Evolutionary conservation across 2,797 vertebrate genomes (phyloP).

Genomic region (Eupleurogrammus muticus): DNA sequence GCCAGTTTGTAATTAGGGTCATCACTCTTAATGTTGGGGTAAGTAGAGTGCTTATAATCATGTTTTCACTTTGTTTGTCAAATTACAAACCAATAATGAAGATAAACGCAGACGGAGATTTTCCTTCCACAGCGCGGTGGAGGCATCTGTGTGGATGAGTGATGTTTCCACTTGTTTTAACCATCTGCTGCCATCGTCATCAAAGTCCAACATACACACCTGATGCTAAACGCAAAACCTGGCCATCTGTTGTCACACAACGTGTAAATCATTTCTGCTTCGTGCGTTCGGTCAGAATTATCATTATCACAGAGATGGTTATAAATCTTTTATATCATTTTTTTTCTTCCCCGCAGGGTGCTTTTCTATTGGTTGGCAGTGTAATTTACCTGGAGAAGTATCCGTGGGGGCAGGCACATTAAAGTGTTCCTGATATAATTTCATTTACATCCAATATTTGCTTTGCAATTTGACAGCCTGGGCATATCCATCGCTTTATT

Average conservation of each 20-base stretch:
- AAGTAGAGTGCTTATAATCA: neutral
- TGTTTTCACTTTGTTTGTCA: neutral
- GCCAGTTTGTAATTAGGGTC: too few relatives aligned
- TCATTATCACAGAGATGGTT: neutral
- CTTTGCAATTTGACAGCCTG: neutral
- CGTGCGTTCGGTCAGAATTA: neutral
- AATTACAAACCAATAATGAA: conserved; percentile 13
- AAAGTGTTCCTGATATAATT: neutral
- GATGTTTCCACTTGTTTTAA: conserved; percentile 17
- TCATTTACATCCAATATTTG: neutral
- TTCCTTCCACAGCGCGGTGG: neutral
- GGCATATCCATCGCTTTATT: neutral
- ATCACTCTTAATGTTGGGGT: neutral
- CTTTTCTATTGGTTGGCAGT: neutral
- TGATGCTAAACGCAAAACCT: conserved; percentile 21
- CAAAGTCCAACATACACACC: conserved; percentile 17
- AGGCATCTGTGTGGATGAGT: neutral
- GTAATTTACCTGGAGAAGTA: neutral
- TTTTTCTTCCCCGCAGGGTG: neutral
- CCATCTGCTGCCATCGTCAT: conserved; percentile 38
- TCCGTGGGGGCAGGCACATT: neutral
- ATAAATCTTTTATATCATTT: too few relatives aligned
- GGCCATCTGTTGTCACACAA: conserved; percentile 7
- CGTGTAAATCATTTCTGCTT: neutral
- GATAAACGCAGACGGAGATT: conserved; percentile 2